Evolutionary conservation across 2,888 invertebrate genomes (phyloP).

Genomic region (Idaea dimidiata): DNA sequence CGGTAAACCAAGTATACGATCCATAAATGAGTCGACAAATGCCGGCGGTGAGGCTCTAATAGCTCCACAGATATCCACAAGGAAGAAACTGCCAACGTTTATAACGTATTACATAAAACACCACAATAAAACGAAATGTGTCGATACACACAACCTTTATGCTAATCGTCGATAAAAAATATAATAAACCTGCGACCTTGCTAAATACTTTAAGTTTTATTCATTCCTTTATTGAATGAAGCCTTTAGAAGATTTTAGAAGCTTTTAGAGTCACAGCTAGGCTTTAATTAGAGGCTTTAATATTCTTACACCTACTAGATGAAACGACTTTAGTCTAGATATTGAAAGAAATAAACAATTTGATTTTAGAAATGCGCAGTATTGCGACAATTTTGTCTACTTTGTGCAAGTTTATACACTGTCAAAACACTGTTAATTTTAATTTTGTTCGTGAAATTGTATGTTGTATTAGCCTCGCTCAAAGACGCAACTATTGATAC

Average conservation of each 20-base stretch:
- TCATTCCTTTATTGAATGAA: constrained; percentile 28
- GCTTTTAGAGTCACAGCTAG: neutral
- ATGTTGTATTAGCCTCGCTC: no score
- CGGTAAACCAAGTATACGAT: constrained; percentile 66
- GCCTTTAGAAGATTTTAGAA: neutral
- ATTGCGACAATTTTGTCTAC: no score
- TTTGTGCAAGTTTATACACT: no score
- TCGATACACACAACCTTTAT: constrained; percentile 56
- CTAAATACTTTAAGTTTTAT: constrained; percentile 36
- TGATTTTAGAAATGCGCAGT: no score
- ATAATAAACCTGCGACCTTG: constrained; percentile 55
- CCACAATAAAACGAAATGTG: constrained; percentile 61
- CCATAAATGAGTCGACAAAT: constrained; percentile 66
- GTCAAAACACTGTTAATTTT: no score
- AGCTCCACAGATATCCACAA: constrained; percentile 48
- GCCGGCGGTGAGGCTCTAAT: constrained; percentile 53
- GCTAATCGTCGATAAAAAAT: constrained; percentile 62
- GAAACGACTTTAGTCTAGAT: no score
- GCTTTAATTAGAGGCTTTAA: no score
- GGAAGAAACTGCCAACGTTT: constrained; percentile 61
- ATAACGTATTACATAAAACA: constrained; percentile 58
- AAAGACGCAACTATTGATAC: no score
- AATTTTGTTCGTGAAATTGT: no score
- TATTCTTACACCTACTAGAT: no score
- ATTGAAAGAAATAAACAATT: no score